These are phyloP conservation scores for Dicentrarchus labrax DNA, from an alignment of 2,113 vertebrate genomes.

Conservation along the genomic window DNA sequence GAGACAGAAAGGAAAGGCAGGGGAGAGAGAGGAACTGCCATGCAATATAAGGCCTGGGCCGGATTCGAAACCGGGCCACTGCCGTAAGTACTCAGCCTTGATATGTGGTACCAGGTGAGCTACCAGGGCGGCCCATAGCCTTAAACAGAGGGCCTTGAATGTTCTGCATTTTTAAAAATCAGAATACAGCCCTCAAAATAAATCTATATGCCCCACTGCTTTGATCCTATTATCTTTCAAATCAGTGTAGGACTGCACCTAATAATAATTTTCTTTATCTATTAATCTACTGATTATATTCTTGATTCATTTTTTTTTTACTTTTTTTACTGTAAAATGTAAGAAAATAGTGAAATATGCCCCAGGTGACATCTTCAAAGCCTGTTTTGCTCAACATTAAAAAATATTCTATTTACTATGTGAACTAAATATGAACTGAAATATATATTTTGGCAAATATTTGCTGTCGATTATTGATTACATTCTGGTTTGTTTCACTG, in stretches of 20 bases:
- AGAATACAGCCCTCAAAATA: background rate
- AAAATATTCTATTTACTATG: background rate
- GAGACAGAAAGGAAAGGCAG: too few relatives aligned
- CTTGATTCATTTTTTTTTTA: too few relatives aligned
- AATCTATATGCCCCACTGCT: background rate
- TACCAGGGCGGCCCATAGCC: too few relatives aligned
- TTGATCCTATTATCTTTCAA: background rate
- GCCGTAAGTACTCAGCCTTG: too few relatives aligned
- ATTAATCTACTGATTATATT: background rate
- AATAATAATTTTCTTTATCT: background rate
- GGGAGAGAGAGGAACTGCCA: too few relatives aligned
- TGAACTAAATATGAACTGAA: too few relatives aligned
- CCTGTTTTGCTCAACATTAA: background rate
- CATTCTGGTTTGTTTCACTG: too few relatives aligned
- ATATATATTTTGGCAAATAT: background rate
- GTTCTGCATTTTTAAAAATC: background rate
- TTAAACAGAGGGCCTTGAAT: background rate
- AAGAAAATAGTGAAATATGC: background rate
- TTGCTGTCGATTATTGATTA: background rate
- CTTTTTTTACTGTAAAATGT: background rate
- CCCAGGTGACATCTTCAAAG: background rate
- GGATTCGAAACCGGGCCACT: too few relatives aligned
- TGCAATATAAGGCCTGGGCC: too few relatives aligned
- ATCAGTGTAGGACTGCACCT: background rate
- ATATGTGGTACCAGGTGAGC: too few relatives aligned